Base-by-base conservation (phyloP, 2,888 invertebrate genomes). In the Lasioglossum oenotherae region DNA sequence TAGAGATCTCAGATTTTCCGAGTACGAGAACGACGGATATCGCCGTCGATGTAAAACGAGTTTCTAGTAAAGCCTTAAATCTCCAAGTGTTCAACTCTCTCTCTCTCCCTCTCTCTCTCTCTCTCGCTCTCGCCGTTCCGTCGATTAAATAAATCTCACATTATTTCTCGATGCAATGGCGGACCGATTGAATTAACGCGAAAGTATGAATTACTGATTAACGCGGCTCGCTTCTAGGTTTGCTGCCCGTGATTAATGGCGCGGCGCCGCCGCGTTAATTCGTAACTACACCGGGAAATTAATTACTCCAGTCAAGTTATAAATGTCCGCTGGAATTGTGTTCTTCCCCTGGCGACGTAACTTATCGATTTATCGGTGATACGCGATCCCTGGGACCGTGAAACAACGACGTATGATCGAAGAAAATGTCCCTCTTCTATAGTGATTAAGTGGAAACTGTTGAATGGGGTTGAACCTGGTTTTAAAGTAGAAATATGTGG, bases 311-410 rank as follows among this genome's bases (percentile, higher is more conserved):
- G 41, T 31, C 67, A 72, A 64, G 78, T 87, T 87, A 87, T 86
- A 82, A 86, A 90, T 74, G 87, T 64, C 44, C 81, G 4, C 19
- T 19, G 80, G 69, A 85, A 90, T 90, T 82, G 80, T 81, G 57
- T 74, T 74, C 84, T 85, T 86, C 88, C 74, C 81, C 85, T 78
- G 81, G 77, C 78, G 84, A 85, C 80, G 67, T 80, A 75, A 85
- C 85, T 88, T 87, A 89, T 90, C 85, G 81, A 80, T 84, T 73
- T 75, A 86, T 86, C 82, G 82, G 75, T 81, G 75, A 81, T 80
- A 72, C 46, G 71, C 81, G 82, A 90, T 31, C 64, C 31, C 64
- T 35, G 64, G 64, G 8, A 31, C 27, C 31, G 64, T 19, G 31
- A 31, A 64, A 64, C 64, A 31, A 64, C 64, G 19, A 64, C 31